These are phyloP conservation scores for Neelides folsomi DNA, from an alignment of 2,888 invertebrate species.

Conservation along the genomic window DNA sequence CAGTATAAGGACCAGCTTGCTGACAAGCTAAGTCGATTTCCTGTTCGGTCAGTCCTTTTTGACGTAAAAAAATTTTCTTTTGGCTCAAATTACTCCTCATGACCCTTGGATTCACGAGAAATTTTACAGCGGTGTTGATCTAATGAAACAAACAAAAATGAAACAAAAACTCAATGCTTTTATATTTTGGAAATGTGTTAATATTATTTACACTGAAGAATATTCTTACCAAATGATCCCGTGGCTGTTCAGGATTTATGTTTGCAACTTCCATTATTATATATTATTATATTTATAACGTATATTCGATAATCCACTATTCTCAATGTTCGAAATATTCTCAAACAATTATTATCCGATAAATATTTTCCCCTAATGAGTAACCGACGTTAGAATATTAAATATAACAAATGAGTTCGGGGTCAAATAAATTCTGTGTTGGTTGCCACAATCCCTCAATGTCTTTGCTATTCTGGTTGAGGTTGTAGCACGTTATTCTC, in stretches of 20 bases:
- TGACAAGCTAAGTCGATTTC: constrained; percentile 64
- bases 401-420: too few relatives aligned
- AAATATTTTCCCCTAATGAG: too few relatives aligned
- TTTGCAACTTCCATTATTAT: constrained; percentile 7
- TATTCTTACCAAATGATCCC: constrained; percentile 23
- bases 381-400: too few relatives aligned
- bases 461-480: too few relatives aligned
- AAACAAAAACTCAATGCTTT: constrained; percentile 11
- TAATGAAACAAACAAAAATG: constrained; percentile 38
- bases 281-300: too few relatives aligned
- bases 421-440: too few relatives aligned
- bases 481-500: too few relatives aligned
- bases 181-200: not conserved
- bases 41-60: constrained; percentile 60
- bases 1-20: constrained; percentile 40
- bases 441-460: too few relatives aligned
- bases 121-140: constrained; percentile 74
- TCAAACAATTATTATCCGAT: too few relatives aligned
- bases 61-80: constrained; percentile 62
- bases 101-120: constrained; percentile 74
- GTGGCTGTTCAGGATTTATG: constrained; percentile 11
- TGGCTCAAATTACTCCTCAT: constrained; percentile 58
- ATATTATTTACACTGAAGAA: not conserved
- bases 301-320: too few relatives aligned
- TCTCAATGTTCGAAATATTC: too few relatives aligned